Percentiles rank a stretch among this genome's conserved stretches.
phyloP scores from a whole-genome alignment of 2,797 vertebrate genomes.

The Calcarius lapponicus region DNA sequence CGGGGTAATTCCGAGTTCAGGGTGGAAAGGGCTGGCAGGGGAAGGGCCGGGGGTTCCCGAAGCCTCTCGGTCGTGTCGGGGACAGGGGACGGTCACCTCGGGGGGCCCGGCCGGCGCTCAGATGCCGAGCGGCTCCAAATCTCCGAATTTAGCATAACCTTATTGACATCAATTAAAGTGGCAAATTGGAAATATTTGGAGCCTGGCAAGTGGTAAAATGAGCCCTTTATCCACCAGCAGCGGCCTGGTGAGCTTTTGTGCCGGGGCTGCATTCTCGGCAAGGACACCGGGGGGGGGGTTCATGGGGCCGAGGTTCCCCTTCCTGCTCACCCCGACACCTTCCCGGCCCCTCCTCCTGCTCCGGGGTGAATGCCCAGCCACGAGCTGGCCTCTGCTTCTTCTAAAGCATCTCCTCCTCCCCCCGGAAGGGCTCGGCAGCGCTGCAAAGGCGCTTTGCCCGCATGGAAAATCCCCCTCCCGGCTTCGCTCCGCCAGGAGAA shows the following conservation, averaged over 20 bases:
- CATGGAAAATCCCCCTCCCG: background rate
- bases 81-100: constrained; percentile 11
- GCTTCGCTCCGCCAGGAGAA: background rate
- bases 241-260: constrained; percentile 65
- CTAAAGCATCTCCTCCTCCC: constrained; percentile 7
- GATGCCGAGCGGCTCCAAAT: constrained; percentile 72
- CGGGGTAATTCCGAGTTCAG: background rate
- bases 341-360: background rate
- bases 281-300: background rate
- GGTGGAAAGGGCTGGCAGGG: background rate
- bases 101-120: constrained; percentile 10
- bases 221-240: constrained; percentile 62
- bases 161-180: constrained; percentile 83
- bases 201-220: constrained; percentile 68
- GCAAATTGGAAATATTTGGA: constrained; percentile 74
- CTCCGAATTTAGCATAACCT: constrained; percentile 82
- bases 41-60: background rate
- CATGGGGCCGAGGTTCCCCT: background rate
- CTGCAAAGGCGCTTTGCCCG: background rate
- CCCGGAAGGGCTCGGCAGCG: background rate
- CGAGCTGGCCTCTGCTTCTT: background rate
- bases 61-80: background rate
- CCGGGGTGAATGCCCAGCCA: background rate
- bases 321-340: constrained; percentile 2
- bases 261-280: background rate